These are phyloP conservation scores for Galbula dea DNA, from an alignment of 2,113 vertebrate genomes.

Conservation along the genomic window DNA sequence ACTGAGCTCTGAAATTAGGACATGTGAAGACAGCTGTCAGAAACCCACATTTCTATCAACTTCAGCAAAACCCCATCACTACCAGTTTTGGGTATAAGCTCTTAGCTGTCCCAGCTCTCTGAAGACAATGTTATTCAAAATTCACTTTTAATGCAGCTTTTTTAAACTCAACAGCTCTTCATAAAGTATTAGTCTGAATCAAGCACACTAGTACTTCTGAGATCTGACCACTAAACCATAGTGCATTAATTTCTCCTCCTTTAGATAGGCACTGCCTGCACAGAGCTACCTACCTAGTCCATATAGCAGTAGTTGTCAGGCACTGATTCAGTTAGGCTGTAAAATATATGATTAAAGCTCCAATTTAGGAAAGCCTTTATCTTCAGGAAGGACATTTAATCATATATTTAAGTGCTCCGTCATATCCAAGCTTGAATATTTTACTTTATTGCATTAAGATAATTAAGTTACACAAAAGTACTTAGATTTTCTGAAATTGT, in stretches of 20 bases:
- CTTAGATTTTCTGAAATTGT: not conserved
- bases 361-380: not conserved
- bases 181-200: not conserved
- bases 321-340: not conserved
- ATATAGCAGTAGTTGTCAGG: not conserved
- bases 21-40: not conserved
- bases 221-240: not conserved
- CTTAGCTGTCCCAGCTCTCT: not conserved
- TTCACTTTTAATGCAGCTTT: not conserved
- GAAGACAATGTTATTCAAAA: not conserved
- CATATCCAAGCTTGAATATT: not conserved
- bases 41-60: not conserved
- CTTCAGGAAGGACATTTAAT: not conserved
- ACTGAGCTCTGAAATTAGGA: not conserved
- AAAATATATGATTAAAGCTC: not conserved
- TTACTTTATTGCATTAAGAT: not conserved
- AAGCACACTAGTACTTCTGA: not conserved
- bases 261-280: not conserved
- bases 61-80: not conserved
- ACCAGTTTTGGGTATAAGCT: not conserved
- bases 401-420: not conserved
- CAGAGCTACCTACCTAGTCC: not conserved
- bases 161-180: not conserved
- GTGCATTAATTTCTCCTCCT: not conserved
- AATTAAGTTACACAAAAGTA: not conserved